Base-by-base conservation (phyloP, 2,888 invertebrate species). In the Caenorhabditis angaria region DNA sequence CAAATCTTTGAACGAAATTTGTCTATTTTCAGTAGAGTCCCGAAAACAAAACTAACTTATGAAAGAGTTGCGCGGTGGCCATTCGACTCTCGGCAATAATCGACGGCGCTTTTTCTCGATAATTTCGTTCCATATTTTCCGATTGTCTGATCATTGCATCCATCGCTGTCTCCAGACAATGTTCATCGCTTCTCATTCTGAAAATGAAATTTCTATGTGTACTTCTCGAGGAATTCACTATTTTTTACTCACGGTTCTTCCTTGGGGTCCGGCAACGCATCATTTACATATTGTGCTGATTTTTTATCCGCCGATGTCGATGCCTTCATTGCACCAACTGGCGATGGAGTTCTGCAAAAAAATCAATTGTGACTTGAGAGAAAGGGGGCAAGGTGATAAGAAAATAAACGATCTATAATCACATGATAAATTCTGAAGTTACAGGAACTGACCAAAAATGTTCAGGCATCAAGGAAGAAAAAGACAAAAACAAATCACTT, bases 181-280 rank as follows among this genome's bases (percentile, higher is more conserved):
- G 20, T 25, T n/a, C 14, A 22, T 51, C 51, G n/a, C 22, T 51
- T 51, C 14, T 22, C 8, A 14, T n/a, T 51, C 51, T 51, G 25
- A 51, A 51, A 51, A 51, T 18, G 6, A 20, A 50, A 18, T 22
- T 20, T 50, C 18, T 50, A 8, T 22, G 50, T 20, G n/a, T 50
- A n/a, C n/a, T n/a, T n/a, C n/a, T n/a, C n/a, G n/a, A n/a, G n/a
- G n/a, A n/a, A n/a, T n/a, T n/a, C n/a, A n/a, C n/a, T n/a, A n/a
- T n/a, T n/a, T n/a, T n/a, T n/a, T n/a, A 25, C 51, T 51, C 25
- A 51, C 51, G 51, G 51, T 14, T 51, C 51, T 12, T 51, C 22
- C 2, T 51, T 22, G 2, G 51, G 51, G 22, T 51, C 22, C 8
- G 51, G 51, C 51, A 51, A 51, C 22, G 22, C 51, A 8, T 25